Evolutionary conservation across 2,888 invertebrate genomes (phyloP), one percentile per base, ranked within the genome.

Genomic region (Amphipoea lucens): DNA sequence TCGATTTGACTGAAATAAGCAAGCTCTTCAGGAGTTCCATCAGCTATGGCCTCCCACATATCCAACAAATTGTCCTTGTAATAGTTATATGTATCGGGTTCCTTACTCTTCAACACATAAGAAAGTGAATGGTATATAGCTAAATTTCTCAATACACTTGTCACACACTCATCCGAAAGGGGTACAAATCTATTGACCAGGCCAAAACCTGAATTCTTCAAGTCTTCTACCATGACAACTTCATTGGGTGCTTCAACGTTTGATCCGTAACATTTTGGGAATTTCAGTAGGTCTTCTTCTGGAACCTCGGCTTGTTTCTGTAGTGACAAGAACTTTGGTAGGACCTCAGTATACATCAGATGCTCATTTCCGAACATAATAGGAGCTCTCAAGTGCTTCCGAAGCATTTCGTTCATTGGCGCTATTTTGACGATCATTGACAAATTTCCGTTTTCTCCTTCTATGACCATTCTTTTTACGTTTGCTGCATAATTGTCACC

Each of bases 361-460:
- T 87, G 87, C 85, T 95, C 95, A 70, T 94, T 95, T 6, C 73
- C 85, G 57, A 94, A 94, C 20, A 91, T 77, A 42, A 80, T 12
- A 3, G 17, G 81, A 3, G 20, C 1, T 20, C 87, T 90, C 63
- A 88, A 82, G 40, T 63, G 69, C 17, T 62, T 17, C 54, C 93
- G 88, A 23, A 88, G 0, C 5, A 68, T 60, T 82, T 91, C 91
- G 1, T 71, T 14, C 0, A 75, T 57, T 1, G 93, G 90, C 12
- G 94, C 94, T 40, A 94, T 84, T 87, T 95, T 95, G 0, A 91
- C 94, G 3, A 95, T 88, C 84, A 95, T 91, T 36, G 74, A 68
- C 29, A 87, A 14, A 1, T 42, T 81, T 20, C 88, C 91, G 79
- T 90, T 82, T 20, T 90, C 90, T 48, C 87, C 83, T 85, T 90